Conservation (phyloP, 1,140 invertebrate species). For the Drosophila mauritiana region DNA sequence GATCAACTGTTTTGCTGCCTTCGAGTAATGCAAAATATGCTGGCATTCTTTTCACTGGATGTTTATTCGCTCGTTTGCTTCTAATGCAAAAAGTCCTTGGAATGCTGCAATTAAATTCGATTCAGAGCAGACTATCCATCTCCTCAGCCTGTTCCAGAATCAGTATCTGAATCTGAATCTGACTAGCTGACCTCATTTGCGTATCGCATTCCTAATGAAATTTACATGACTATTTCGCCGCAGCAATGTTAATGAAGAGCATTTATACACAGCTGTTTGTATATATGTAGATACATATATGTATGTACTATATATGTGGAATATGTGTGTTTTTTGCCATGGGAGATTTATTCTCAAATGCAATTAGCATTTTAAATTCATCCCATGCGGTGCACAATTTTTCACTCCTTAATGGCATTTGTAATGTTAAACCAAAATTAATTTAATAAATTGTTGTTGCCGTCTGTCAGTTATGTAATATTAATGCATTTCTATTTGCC, state of each 20-base stretch:
- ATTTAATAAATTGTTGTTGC: constrained; percentile 55
- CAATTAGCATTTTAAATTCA: constrained; percentile 77
- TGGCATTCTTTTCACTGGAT: constrained; percentile 22
- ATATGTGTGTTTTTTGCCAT: constrained; percentile 33
- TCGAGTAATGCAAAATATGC: constrained; percentile 6
- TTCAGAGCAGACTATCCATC: constrained; percentile 24
- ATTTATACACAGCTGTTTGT: constrained; percentile 30
- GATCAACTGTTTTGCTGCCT: constrained; percentile 33
- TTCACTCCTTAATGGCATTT: constrained; percentile 54
- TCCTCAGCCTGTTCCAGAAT: constrained; percentile 6
- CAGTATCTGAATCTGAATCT: constrained; percentile 1
- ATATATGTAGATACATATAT: constrained; percentile 8
- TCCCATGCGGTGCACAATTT: constrained; percentile 37
- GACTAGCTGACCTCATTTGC: constrained; percentile 51
- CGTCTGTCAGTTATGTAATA: constrained; percentile 19
- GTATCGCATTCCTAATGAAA: constrained; percentile 52
- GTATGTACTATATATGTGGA: background rate
- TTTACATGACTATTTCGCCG: constrained; percentile 41
- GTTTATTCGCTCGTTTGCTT: constrained; percentile 53
- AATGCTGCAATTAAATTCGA: constrained; percentile 50
- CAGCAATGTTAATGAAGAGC: constrained; percentile 63
- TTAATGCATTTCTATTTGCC: constrained; percentile 49
- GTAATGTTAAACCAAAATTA: constrained; percentile 63
- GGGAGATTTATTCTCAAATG: constrained; percentile 73
- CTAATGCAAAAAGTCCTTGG: constrained; percentile 16